Evolutionary conservation across 1,140 invertebrate genomes (phyloP).

Genomic region (Drosophila kanapiae): DNA sequence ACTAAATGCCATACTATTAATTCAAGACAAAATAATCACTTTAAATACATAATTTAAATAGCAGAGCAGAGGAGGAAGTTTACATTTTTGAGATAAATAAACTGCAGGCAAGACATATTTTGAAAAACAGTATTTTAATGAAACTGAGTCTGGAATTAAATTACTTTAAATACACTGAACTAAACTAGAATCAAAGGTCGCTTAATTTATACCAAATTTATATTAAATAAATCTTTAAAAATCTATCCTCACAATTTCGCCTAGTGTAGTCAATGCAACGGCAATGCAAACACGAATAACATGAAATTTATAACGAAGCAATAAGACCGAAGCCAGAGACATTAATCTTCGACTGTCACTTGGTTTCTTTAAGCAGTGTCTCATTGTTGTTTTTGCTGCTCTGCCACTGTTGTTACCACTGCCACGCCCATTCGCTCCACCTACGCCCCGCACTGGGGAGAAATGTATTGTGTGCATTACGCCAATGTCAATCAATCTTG

Average conservation of each 20-base stretch:
- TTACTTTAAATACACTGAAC: no score
- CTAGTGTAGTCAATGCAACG: conserved; percentile 45
- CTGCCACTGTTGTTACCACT: conserved; percentile 20
- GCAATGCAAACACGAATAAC: conserved; percentile 48
- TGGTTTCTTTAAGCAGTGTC: conserved; percentile 29
- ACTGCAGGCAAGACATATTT: not conserved
- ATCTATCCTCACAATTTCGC: conserved; percentile 2
- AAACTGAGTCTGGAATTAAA: not conserved
- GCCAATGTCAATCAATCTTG: conserved; percentile 82
- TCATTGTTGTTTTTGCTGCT: conserved; percentile 24
- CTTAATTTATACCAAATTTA: not conserved
- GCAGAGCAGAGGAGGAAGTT: not conserved
- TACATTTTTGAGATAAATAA: not conserved
- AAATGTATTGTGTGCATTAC: conserved; percentile 82
- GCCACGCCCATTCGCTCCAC: conserved; percentile 31
- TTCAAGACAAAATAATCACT: not conserved
- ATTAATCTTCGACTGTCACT: conserved; percentile 81
- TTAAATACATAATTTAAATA: not conserved
- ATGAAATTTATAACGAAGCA: conserved; percentile 69
- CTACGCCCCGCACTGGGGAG: conserved; percentile 11
- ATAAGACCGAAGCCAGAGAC: conserved; percentile 60
- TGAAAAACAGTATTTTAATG: not conserved
- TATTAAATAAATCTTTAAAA: no score
- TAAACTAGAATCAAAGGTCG: not conserved
- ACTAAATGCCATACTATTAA: not conserved